Percentiles rank a stretch among this genome's conserved stretches.
phyloP scores from a whole-genome alignment of 1,140 invertebrate genomes.

The Trachymyrmex septentrionalis region DNA sequence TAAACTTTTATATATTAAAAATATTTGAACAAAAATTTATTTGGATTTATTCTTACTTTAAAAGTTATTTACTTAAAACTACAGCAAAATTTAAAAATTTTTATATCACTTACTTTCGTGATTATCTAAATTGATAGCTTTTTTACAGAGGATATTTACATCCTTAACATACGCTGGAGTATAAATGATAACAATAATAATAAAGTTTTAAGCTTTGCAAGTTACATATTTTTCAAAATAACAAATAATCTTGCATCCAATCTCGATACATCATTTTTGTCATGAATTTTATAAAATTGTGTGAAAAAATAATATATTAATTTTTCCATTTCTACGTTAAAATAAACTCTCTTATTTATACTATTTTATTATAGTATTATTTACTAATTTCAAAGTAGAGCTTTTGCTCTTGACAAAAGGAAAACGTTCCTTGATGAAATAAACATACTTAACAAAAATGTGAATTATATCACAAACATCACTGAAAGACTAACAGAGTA shows the following conservation, averaged over 20 bases:
- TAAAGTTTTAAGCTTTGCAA: background rate
- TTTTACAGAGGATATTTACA: background rate
- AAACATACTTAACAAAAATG: background rate
- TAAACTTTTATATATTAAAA: too few relatives aligned
- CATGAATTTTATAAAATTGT: constrained; percentile 32
- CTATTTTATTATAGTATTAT: too few relatives aligned
- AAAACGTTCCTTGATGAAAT: background rate
- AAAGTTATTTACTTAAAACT: too few relatives aligned
- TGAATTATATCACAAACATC: constrained; percentile 12
- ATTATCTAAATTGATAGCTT: constrained; percentile 4
- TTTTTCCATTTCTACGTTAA: background rate
- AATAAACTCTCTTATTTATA: background rate
- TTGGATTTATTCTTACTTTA: too few relatives aligned
- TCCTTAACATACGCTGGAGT: background rate
- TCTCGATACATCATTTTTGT: background rate
- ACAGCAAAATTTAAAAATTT: background rate
- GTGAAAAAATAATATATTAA: constrained; percentile 16
- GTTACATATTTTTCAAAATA: constrained; percentile 16
- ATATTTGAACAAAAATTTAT: too few relatives aligned
- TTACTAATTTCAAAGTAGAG: background rate
- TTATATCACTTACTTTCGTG: background rate
- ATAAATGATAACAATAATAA: background rate
- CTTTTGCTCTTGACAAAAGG: background rate
- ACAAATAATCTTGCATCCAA: background rate
- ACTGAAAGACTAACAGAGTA: constrained; percentile 1